A percentile compares a stretch with the other conserved stretches of the same genome.
Evolutionary conservation across 2,888 invertebrate genomes (phyloP).

Genomic region (Polyommatus icarus): DNA sequence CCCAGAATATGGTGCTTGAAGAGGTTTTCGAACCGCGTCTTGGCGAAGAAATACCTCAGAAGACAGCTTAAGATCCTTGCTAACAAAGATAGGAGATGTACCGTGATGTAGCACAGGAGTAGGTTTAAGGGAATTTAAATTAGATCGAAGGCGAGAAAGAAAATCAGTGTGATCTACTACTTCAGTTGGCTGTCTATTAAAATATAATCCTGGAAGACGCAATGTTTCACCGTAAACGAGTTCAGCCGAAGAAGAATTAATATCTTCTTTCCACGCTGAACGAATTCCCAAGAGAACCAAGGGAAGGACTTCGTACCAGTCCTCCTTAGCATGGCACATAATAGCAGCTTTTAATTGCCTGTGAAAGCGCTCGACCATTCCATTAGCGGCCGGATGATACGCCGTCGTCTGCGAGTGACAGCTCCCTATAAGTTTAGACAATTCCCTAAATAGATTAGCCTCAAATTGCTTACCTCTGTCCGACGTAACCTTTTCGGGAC

Average conservation of each 20-base stretch:
- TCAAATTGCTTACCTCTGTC: slow-evolving; percentile 34
- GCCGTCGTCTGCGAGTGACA: slow-evolving; percentile 4
- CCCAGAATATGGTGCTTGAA: slow-evolving; percentile 45
- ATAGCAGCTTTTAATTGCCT: slow-evolving; percentile 29
- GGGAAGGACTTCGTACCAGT: slow-evolving; percentile 21
- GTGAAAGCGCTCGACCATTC: slow-evolving; percentile 30
- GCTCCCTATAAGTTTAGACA: slow-evolving; percentile 18
- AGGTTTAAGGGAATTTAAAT: neutral
- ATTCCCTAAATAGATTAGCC: slow-evolving; percentile 21
- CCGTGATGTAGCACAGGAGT: neutral
- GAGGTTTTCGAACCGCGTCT: slow-evolving; percentile 40
- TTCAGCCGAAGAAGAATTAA: slow-evolving; percentile 9
- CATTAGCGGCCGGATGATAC: neutral
- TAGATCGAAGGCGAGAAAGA: neutral
- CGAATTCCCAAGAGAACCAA: slow-evolving; percentile 16
- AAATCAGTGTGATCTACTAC: neutral
- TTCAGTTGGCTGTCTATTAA: neutral
- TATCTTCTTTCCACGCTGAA: slow-evolving; percentile 21
- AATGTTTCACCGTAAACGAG: slow-evolving; percentile 25
- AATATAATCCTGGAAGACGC: slow-evolving; percentile 29
- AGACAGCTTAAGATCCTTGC: neutral
- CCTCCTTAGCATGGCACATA: slow-evolving; percentile 22
- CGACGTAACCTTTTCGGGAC: slow-evolving; percentile 31
- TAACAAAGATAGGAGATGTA: neutral
- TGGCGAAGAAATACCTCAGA: slow-evolving; percentile 44